A percentile compares a stretch with the other conserved stretches of the same genome.
These are phyloP conservation scores for Zaprionus vittiger DNA, from an alignment of 1,140 invertebrate genomes.

Conservation along the genomic window DNA sequence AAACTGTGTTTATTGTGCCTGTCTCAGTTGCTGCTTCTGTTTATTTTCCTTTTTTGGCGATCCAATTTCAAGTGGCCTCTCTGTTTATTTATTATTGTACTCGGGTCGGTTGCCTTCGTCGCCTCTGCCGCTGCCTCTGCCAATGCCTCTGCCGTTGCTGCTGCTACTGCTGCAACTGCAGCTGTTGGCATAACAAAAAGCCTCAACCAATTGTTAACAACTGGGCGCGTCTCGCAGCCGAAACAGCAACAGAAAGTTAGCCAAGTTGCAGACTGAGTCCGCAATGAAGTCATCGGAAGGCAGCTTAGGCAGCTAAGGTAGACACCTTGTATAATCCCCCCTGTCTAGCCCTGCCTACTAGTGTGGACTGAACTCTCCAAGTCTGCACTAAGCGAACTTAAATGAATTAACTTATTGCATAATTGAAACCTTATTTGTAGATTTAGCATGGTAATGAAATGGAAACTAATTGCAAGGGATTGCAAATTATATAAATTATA, in stretches of 20 bases:
- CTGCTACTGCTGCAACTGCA: slow-evolving; percentile 49
- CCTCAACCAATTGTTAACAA: slow-evolving; percentile 71
- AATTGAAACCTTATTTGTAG: not conserved
- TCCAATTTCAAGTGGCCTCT: slow-evolving; percentile 77
- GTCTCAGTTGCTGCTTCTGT: slow-evolving; percentile 43
- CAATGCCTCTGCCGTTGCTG: not conserved
- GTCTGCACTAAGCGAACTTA: not conserved
- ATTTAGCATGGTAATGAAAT: not conserved
- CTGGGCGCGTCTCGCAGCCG: slow-evolving; percentile 51
- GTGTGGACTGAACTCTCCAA: not conserved
- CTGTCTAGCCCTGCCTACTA: not conserved
- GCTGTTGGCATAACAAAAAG: slow-evolving; percentile 77
- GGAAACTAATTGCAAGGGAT: no score
- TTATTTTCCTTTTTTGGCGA: slow-evolving; percentile 80
- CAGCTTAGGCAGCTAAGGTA: not conserved
- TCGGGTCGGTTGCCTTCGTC: slow-evolving; percentile 16
- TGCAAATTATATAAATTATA: no score
- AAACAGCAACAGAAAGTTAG: slow-evolving; percentile 39
- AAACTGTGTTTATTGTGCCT: slow-evolving; percentile 66
- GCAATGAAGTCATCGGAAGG: slow-evolving; percentile 34
- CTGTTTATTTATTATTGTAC: slow-evolving; percentile 76
- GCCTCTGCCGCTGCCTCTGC: not conserved
- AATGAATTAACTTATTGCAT: not conserved
- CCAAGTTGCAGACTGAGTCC: slow-evolving; percentile 39
- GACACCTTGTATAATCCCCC: not conserved